Conservation (phyloP, 2,888 invertebrate genomes). For the Actias luna region DNA sequence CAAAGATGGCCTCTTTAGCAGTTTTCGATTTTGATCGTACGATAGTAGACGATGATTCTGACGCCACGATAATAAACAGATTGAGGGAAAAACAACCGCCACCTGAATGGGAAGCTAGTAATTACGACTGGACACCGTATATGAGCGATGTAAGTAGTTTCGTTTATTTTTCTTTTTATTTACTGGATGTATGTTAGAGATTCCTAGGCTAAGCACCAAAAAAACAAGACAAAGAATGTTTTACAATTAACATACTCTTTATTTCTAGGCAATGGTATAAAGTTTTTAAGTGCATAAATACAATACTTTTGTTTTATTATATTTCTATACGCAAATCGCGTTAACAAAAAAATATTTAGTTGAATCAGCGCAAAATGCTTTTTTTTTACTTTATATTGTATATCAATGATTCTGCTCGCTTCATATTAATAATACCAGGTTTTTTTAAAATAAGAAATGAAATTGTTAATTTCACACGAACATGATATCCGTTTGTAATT, state of each 20-base stretch:
- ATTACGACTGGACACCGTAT: conserved; percentile 72
- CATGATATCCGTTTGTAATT: too few relatives aligned
- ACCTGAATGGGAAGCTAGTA: conserved; percentile 65
- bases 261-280: background rate
- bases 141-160: conserved; percentile 70
- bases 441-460: too few relatives aligned
- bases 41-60: conserved; percentile 69
- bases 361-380: too few relatives aligned
- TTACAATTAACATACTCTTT: background rate
- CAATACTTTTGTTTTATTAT: too few relatives aligned
- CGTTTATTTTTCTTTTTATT: conserved; percentile 12
- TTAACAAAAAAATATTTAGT: too few relatives aligned
- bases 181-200: conserved; percentile 13
- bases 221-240: background rate
- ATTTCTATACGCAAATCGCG: too few relatives aligned
- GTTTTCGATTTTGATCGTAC: conserved; percentile 76
- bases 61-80: conserved; percentile 68
- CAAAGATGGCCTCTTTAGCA: conserved; percentile 58
- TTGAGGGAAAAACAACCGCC: conserved; percentile 65
- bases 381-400: background rate
- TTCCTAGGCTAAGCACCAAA: conserved; percentile 2
- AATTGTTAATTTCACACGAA: too few relatives aligned
- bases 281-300: too few relatives aligned
- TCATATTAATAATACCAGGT: background rate
- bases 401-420: background rate